phyloP scores from a whole-genome alignment of 2,113 vertebrate genomes.

The Dolichallabes microphthalmus region DNA sequence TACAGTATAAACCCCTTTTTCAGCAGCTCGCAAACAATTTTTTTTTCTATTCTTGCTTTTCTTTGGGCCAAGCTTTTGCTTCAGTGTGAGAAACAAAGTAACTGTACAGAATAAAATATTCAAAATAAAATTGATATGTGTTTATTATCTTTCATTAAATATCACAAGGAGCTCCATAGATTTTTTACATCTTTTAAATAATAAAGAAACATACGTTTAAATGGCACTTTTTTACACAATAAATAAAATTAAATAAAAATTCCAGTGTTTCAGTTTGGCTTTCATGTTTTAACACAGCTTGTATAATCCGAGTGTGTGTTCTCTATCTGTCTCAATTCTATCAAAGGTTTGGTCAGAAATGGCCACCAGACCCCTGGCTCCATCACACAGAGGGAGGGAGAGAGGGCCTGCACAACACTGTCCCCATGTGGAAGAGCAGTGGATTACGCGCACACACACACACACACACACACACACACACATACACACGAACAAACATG shows the following conservation, averaged over 20 bases:
- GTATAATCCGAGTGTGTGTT: not conserved
- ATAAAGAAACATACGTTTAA: too few relatives aligned
- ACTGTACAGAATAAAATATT: too few relatives aligned
- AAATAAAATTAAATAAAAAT: too few relatives aligned
- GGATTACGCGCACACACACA: constrained; percentile 1
- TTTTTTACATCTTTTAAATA: too few relatives aligned
- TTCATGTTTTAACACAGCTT: not conserved
- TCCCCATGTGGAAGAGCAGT: constrained; percentile 63
- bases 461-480: constrained; percentile 5
- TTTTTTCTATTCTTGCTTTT: not conserved
- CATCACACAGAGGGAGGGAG: not conserved
- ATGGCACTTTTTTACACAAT: too few relatives aligned
- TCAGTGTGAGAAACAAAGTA: too few relatives aligned
- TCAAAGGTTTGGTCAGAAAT: not conserved
- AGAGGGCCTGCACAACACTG: constrained; percentile 64
- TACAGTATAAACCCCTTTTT: not conserved
- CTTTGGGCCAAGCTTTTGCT: not conserved
- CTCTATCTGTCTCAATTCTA: not conserved
- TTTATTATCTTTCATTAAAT: too few relatives aligned
- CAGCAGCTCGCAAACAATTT: not conserved
- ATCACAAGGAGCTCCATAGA: too few relatives aligned
- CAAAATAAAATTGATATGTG: too few relatives aligned
- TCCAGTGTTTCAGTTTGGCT: too few relatives aligned
- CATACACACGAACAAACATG: not conserved
- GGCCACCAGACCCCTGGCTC: not conserved